These are phyloP conservation scores for Coregonus suidteri DNA, from an alignment of 2,797 vertebrate species.

Conservation along the genomic window DNA sequence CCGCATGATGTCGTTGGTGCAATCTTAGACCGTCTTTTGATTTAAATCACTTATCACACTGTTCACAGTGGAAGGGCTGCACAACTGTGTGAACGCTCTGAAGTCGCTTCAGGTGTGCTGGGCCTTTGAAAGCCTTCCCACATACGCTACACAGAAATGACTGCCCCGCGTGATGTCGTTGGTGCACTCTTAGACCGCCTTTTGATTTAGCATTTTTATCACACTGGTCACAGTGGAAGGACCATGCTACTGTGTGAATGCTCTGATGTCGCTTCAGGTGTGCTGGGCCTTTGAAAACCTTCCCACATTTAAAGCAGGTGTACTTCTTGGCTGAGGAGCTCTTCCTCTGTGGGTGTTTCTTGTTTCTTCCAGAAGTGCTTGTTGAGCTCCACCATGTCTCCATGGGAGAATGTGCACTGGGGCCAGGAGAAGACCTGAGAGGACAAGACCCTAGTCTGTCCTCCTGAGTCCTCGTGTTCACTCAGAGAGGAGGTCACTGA, in stretches of 20 bases:
- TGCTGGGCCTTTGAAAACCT: neutral
- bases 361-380: neutral
- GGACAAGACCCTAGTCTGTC: neutral
- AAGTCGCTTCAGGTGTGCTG: neutral
- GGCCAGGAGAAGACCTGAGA: neutral
- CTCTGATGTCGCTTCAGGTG: no score
- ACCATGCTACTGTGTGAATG: no score
- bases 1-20: neutral
- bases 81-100: slow-evolving; percentile 1
- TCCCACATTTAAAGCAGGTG: neutral
- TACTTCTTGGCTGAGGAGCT: neutral
- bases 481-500: no score
- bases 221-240: no score
- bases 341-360: neutral
- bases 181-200: no score
- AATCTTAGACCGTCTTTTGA: neutral
- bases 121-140: neutral
- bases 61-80: neutral
- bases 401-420: neutral
- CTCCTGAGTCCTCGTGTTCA: neutral
- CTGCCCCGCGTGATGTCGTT: no score
- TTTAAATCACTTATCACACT: neutral
- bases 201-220: no score
- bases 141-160: no score
- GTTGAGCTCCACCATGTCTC: neutral